Percentiles rank a stretch among this genome's conserved stretches.
These are phyloP conservation scores for Pangasius krempfi DNA, from an alignment of 2,797 vertebrate genomes.

Conservation along the genomic window DNA sequence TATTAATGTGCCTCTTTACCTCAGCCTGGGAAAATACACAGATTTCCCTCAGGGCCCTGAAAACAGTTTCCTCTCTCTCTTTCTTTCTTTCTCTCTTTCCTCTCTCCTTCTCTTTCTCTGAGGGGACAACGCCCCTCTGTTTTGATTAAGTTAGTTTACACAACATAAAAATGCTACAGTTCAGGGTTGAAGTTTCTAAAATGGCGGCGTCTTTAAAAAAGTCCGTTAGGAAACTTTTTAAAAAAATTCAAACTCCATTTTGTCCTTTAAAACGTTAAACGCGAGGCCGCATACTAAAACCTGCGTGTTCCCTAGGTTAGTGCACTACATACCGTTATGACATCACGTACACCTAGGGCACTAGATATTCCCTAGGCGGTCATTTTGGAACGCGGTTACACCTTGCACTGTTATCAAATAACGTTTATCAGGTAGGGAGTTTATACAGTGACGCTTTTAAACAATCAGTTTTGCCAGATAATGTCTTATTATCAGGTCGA, in stretches of 20 bases:
- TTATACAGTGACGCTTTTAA: background rate
- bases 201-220: background rate
- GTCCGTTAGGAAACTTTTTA: background rate
- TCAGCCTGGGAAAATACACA: conserved; percentile 2
- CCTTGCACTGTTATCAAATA: conserved; percentile 3
- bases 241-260: background rate
- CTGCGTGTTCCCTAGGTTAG: background rate
- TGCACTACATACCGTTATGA: background rate
- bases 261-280: background rate
- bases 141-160: background rate
- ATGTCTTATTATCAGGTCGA: background rate
- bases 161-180: background rate
- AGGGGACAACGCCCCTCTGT: conserved; percentile 30
- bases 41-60: background rate
- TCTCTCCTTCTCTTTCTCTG: conserved; percentile 8
- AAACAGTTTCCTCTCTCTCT: background rate
- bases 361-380: background rate
- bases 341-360: background rate
- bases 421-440: background rate
- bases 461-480: conserved; percentile 8
- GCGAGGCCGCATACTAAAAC: background rate
- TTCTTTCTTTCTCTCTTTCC: background rate
- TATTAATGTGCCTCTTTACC: conserved; percentile 29
- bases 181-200: background rate
- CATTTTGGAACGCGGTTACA: conserved; percentile 13